Base-by-base conservation (phyloP, 2,797 vertebrate species). In the Atherinosoma microstoma region DNA sequence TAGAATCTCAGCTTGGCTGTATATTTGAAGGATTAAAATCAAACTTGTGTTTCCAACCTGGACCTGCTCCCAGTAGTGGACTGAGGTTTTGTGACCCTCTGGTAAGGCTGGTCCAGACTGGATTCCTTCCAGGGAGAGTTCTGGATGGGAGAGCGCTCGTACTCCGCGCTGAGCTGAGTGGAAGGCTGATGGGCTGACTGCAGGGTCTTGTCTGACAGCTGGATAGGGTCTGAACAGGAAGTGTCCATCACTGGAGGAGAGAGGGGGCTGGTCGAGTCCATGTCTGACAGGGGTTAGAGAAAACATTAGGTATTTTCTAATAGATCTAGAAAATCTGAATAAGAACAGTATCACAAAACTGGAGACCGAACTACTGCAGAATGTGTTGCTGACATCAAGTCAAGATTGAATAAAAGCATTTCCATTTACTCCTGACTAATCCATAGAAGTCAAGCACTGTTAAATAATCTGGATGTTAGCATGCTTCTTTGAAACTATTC, bases 51-150 rank as follows among this genome's bases (percentile, higher is more conserved):
- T 13, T 67, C 76, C 40, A 73, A 97, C 97, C 96, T 96, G 87
- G 96, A 95, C 67, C 94, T 91, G 89, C 94, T 95, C 89, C 94
- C 95, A 78, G 83, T 84, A 2, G 91, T 78, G 0, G 94, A 94
- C 38, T 59, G 84, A 45, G 91, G 85, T 59, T 95, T 95, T 47
- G 91, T 83, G 20, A 77, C 73, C 84, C 94, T 97, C 83, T 94
- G 94, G 22, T 96, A 97, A 16, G 97, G 97, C 76, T 95, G 94
- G 83, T 97, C 97, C 81, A 98, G 92, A 83, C 96, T 97, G 63
- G 96, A 95, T 90, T 98, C 97, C 64, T 89, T 96, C 97, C 97
- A 98, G 0, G 97, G 96, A 56, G 96, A 95, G 89, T 96, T 97
- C 88, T 96, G 96, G 78, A 98, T 95, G 5, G 97, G 96, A 3